Conservation (phyloP, 2,113 vertebrate species). For the Sylvia atricapilla region DNA sequence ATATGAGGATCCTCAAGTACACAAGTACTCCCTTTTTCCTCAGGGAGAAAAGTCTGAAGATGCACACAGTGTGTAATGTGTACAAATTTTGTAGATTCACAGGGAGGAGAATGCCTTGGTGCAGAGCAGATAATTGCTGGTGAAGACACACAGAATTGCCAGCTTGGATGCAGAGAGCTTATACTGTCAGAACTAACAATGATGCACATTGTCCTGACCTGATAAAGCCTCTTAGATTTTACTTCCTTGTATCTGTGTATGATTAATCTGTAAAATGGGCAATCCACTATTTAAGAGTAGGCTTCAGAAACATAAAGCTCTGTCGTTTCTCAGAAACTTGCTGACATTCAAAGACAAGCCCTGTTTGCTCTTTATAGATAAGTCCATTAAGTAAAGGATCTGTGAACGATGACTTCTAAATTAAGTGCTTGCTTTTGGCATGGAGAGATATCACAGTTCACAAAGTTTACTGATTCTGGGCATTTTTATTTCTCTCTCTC, state of each 20-base stretch:
- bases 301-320: neutral
- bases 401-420: neutral
- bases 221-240: neutral
- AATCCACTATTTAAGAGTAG: neutral
- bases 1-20: neutral
- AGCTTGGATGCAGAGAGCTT: neutral
- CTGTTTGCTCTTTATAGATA: neutral
- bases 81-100: neutral
- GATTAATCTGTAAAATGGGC: neutral
- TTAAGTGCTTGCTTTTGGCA: neutral
- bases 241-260: neutral
- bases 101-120: neutral
- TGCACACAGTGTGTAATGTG: fast-evolving
- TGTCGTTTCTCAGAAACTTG: neutral
- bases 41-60: neutral
- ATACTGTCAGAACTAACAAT: neutral
- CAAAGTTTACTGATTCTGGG: neutral
- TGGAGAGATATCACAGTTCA: neutral
- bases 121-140: neutral
- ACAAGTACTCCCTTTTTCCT: neutral
- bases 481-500: neutral
- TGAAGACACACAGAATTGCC: neutral
- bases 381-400: neutral
- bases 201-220: neutral
- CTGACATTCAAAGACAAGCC: neutral